These are phyloP conservation scores for Chlorocebus sabaeus DNA, from an alignment of 2,113 vertebrate genomes.

Conservation along the genomic window DNA sequence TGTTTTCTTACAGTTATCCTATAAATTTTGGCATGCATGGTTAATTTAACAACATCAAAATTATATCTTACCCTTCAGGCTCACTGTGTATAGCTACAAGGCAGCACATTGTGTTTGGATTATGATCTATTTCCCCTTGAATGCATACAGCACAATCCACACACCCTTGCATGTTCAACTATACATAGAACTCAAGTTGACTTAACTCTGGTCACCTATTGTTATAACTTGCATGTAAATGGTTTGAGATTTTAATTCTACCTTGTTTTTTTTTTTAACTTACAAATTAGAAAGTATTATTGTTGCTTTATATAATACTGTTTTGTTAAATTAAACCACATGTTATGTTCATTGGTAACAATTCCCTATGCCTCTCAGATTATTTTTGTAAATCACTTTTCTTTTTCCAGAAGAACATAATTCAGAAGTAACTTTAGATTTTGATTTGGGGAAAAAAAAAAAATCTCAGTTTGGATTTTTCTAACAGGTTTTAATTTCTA, in stretches of 20 bases:
- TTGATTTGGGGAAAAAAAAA: not conserved
- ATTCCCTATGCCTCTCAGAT: not conserved
- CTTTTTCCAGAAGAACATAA: not conserved
- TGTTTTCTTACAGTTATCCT: not conserved
- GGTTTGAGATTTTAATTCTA: not conserved
- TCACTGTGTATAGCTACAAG: not conserved
- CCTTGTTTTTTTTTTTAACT: not conserved
- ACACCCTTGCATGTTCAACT: not conserved
- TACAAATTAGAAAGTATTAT: not conserved
- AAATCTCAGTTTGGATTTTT: not conserved
- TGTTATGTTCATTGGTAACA: not conserved
- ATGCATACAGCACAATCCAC: not conserved
- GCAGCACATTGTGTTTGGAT: not conserved
- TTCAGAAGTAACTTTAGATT: not conserved
- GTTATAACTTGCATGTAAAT: not conserved
- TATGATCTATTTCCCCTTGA: not conserved
- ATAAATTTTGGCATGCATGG: not conserved
- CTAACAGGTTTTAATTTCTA: not conserved
- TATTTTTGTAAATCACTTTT: not conserved
- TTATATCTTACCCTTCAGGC: not conserved
- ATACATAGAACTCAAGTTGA: not conserved
- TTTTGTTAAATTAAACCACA: not conserved
- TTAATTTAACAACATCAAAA: not conserved
- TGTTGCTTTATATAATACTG: not conserved
- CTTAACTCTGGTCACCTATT: not conserved